phyloP scores from a whole-genome alignment of 1,140 invertebrate genomes.

The Atta cephalotes region DNA sequence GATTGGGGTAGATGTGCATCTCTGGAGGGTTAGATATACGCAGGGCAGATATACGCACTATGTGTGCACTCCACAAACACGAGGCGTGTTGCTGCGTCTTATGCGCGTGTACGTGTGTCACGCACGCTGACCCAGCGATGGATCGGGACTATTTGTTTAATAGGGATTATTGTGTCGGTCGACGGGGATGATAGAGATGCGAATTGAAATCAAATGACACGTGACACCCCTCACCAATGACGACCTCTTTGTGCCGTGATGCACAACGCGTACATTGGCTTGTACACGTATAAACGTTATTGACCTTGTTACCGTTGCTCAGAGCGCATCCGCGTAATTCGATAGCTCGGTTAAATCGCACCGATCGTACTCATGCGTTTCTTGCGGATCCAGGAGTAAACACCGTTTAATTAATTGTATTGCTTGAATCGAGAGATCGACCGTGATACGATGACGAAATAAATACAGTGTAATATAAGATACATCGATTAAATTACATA shows the following conservation, averaged over 20 bases:
- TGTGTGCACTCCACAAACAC: conserved; percentile 61
- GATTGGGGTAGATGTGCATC: conserved; percentile 74
- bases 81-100: conserved; percentile 45
- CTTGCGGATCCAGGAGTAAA: neutral
- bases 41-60: neutral
- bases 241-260: conserved; percentile 58
- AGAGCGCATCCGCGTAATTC: conserved; percentile 29
- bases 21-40: conserved; percentile 10
- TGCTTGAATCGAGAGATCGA: neutral
- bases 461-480: neutral
- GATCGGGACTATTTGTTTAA: conserved; percentile 82
- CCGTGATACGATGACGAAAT: neutral
- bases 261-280: conserved; percentile 8
- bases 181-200: conserved; percentile 62
- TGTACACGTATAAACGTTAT: conserved; percentile 21
- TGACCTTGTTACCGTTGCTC: conserved; percentile 46
- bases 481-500: conserved; percentile 7
- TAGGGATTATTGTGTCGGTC: conserved; percentile 80
- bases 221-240: conserved; percentile 74
- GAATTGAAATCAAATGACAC: conserved; percentile 82
- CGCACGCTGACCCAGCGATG: conserved; percentile 29
- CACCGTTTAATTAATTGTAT: conserved; percentile 12
- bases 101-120: conserved; percentile 11
- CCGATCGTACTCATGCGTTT: conserved; percentile 7
- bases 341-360: neutral